Evolutionary conservation across 1,140 invertebrate genomes (phyloP).

Genomic region (Drosophila funebris): DNA sequence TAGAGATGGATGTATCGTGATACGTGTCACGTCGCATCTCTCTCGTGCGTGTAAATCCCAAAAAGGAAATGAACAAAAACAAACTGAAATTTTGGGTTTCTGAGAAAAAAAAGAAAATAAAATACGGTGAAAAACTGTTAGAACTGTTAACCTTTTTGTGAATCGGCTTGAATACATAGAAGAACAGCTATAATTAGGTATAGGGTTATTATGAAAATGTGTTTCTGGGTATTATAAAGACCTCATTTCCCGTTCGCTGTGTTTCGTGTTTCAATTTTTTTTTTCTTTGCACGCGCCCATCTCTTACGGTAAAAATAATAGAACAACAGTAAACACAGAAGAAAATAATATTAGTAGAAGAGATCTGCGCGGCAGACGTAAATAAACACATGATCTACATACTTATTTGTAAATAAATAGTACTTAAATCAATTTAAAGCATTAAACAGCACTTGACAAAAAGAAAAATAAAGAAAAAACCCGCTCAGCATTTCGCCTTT

Average conservation of each 20-base stretch:
- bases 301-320: neutral
- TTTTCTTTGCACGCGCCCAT: neutral
- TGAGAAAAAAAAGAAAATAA: neutral
- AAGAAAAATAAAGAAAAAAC: constrained; percentile 31
- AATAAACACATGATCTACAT: neutral
- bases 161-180: neutral
- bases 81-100: neutral
- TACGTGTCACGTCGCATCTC: constrained; percentile 9
- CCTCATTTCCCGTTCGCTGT: neutral
- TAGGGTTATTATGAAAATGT: neutral
- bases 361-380: neutral
- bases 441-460: constrained; percentile 55
- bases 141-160: neutral
- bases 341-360: neutral
- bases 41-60: neutral
- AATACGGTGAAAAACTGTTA: neutral
- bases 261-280: neutral
- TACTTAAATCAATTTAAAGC: constrained; percentile 60
- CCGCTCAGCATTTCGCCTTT: constrained; percentile 75
- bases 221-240: neutral
- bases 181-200: neutral
- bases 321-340: neutral
- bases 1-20: constrained; percentile 3
- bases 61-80: neutral
- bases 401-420: constrained; percentile 49